Evolutionary conservation across 2,888 invertebrate species (phyloP).

Genomic region (Listrodromus nycthemerus): DNA sequence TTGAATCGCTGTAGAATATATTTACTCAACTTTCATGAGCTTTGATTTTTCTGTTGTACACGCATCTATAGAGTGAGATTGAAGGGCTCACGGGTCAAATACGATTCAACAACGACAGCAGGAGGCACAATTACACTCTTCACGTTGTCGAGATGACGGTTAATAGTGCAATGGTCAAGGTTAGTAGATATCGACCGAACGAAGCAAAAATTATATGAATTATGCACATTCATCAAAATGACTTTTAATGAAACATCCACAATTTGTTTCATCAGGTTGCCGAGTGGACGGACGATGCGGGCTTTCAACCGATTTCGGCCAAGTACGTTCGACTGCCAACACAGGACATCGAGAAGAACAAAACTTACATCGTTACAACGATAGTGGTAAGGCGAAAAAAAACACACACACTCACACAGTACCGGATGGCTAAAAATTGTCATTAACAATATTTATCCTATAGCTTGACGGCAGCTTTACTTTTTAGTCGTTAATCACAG

Average conservation of each 20-base stretch:
- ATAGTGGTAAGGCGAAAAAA: constrained; percentile 87
- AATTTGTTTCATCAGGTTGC: constrained; percentile 87
- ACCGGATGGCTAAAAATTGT: too few relatives aligned
- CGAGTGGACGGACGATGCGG: constrained; percentile 93
- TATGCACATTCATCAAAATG: constrained; percentile 20
- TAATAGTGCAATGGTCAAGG: constrained; percentile 96
- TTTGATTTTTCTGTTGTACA: constrained; percentile 3
- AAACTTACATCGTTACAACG: constrained; percentile 94
- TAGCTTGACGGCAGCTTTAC: too few relatives aligned
- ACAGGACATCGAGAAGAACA: constrained; percentile 91
- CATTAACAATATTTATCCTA: too few relatives aligned
- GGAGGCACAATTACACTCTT: constrained; percentile 94
- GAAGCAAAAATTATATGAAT: neutral
- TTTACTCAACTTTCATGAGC: neutral
- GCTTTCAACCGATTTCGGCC: constrained; percentile 90
- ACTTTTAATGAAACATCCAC: neutral
- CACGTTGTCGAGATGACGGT: constrained; percentile 97
- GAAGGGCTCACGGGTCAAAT: constrained; percentile 96
- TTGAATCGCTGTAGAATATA: neutral
- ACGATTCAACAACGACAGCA: constrained; percentile 95
- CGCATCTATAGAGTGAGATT: constrained; percentile 91
- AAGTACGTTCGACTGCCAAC: constrained; percentile 91
- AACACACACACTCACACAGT: neutral
- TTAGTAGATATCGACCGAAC: constrained; percentile 74
- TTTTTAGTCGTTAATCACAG: neutral